Percentiles rank a stretch among this genome's conserved stretches.
phyloP scores from a whole-genome alignment of 2,797 vertebrate genomes.

The Lindbergichthys nudifrons region DNA sequence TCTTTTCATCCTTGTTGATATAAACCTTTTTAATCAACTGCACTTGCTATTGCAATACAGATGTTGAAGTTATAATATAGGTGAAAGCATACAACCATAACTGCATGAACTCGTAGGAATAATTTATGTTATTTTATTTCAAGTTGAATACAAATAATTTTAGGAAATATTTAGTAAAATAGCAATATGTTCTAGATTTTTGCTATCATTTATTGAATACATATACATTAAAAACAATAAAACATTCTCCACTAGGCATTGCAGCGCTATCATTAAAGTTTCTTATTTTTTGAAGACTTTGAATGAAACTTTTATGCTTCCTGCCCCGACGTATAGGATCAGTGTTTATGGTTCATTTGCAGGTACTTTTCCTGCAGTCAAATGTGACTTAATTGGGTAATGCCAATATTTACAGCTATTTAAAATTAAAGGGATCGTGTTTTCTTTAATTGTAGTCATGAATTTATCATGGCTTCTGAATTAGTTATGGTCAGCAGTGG shows the following conservation, averaged over 20 bases:
- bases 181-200: background rate
- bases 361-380: conserved; percentile 65
- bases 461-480: conserved; percentile 86
- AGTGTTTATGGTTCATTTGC: conserved; percentile 54
- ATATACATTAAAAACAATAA: conserved; percentile 9
- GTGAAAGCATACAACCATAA: background rate
- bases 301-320: conserved; percentile 22
- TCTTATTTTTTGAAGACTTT: background rate
- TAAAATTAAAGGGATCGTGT: conserved; percentile 86
- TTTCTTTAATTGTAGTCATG: conserved; percentile 87
- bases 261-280: background rate
- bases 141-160: background rate
- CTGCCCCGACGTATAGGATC: conserved; percentile 14
- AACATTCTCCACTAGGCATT: conserved; percentile 11
- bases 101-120: background rate
- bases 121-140: background rate
- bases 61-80: background rate
- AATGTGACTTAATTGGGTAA: conserved; percentile 85
- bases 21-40: background rate
- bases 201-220: background rate
- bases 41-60: background rate
- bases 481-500: conserved; percentile 88
- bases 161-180: background rate
- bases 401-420: conserved; percentile 88
- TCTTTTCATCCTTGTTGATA: background rate